These are phyloP conservation scores for Craterocephalus amniculus DNA, from an alignment of 2,797 vertebrate genomes.

Conservation along the genomic window DNA sequence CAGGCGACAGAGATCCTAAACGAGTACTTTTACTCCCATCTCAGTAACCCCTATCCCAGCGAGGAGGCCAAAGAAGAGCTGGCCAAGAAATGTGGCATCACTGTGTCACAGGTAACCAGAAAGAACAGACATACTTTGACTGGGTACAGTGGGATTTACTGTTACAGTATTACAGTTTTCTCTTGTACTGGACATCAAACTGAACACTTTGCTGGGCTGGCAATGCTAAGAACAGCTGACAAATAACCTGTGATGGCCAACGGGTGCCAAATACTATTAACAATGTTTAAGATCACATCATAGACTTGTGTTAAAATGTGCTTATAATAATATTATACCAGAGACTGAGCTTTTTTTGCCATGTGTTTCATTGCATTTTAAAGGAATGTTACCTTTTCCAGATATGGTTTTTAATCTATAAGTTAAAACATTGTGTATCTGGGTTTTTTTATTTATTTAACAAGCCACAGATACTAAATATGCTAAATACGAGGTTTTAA, in stretches of 20 bases:
- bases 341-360: too few species aligned
- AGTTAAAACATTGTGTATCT: too few species aligned
- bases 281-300: too few species aligned
- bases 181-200: not conserved
- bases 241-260: too few species aligned
- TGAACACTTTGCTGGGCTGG: not conserved
- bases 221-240: not conserved
- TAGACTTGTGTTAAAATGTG: too few species aligned
- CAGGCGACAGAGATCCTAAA: slow-evolving; percentile 99
- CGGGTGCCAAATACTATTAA: too few species aligned
- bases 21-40: slow-evolving; percentile 99
- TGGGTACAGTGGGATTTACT: not conserved
- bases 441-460: too few species aligned
- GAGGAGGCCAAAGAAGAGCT: slow-evolving; percentile 99
- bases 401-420: too few species aligned
- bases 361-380: not conserved
- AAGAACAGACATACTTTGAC: slow-evolving; percentile 3
- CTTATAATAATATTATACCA: too few species aligned
- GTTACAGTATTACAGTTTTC: not conserved
- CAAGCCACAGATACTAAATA: too few species aligned
- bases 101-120: slow-evolving; percentile 93
- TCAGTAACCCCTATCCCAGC: slow-evolving; percentile 99
- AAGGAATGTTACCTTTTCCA: too few species aligned
- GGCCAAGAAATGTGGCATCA: slow-evolving; percentile 99
- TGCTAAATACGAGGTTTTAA: not conserved